phyloP scores from a whole-genome alignment of 1,140 invertebrate genomes.

The Galleria mellonella region DNA sequence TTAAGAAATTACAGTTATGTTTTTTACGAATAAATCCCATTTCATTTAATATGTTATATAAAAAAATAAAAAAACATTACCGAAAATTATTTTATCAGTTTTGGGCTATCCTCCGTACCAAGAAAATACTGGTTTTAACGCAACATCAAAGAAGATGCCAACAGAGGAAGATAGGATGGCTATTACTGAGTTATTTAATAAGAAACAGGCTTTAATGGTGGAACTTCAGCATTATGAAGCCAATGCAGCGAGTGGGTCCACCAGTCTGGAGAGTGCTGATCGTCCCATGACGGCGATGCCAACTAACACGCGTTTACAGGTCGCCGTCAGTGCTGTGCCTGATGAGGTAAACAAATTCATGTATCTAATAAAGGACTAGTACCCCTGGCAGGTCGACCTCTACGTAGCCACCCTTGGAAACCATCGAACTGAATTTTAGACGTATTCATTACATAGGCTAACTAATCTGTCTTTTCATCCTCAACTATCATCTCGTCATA shows the following conservation, averaged over 20 bases:
- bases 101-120: conserved; percentile 81
- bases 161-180: conserved; percentile 82
- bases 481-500: too few relatives aligned
- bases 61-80: too few relatives aligned
- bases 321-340: conserved; percentile 66
- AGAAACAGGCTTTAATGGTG: conserved; percentile 87
- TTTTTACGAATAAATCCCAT: too few relatives aligned
- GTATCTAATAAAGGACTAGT: too few relatives aligned
- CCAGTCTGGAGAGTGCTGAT: conserved; percentile 26
- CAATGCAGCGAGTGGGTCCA: conserved; percentile 49
- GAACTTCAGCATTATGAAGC: conserved; percentile 90
- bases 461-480: too few relatives aligned
- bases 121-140: conserved; percentile 50
- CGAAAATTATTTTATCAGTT: conserved; percentile 76
- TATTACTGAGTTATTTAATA: conserved; percentile 85
- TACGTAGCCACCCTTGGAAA: too few relatives aligned
- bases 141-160: conserved; percentile 30
- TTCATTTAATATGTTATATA: too few relatives aligned
- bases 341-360: conserved; percentile 34
- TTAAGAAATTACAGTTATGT: too few relatives aligned
- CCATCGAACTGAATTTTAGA: too few relatives aligned
- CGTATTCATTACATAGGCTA: too few relatives aligned
- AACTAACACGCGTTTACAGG: conserved; percentile 77
- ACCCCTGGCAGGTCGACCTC: too few relatives aligned
- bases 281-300: conserved; percentile 76